Evolutionary conservation across 2,797 vertebrate species (phyloP).

Genomic region (Alfaro cultratus): DNA sequence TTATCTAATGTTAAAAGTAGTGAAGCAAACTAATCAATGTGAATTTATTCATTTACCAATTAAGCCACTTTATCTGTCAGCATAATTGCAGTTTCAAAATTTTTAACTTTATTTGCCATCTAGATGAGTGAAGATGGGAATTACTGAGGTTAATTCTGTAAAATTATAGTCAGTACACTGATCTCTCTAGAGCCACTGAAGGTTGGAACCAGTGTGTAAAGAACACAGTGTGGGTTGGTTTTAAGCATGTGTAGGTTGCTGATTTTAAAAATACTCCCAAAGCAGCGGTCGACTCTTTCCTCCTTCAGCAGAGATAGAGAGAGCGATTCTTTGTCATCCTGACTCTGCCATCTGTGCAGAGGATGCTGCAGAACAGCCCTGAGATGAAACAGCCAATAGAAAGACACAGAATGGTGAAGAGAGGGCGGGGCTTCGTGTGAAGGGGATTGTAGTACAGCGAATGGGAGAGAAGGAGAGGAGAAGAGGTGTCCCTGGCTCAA

Average conservation of each 20-base stretch:
- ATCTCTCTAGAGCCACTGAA: not conserved
- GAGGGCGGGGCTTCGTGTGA: conserved; percentile 55
- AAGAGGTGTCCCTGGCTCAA: conserved; percentile 62
- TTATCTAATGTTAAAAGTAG: not conserved
- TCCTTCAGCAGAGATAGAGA: conserved; percentile 33
- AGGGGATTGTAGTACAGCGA: conserved; percentile 39
- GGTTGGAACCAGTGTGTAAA: not conserved
- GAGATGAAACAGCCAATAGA: conserved; percentile 60
- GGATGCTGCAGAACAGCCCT: conserved; percentile 62
- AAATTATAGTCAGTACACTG: not conserved
- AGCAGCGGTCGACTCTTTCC: conserved; percentile 22
- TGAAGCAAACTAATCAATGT: not conserved
- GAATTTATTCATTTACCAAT: not conserved
- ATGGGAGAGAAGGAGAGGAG: conserved; percentile 68
- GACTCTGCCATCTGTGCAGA: conserved; percentile 53
- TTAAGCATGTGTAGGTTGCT: conserved; percentile 32
- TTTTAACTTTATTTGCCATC: not conserved
- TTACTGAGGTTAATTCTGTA: not conserved
- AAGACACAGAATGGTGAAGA: conserved; percentile 39
- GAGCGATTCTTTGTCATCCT: conserved; percentile 45
- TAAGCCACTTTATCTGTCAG: not conserved
- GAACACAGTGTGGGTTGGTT: conserved; percentile 18
- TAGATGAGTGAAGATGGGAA: not conserved
- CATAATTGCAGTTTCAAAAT: not conserved
- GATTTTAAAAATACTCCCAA: conserved; percentile 41